Evolutionary conservation across 2,797 vertebrate species (phyloP), one percentile per base, ranked within the genome.

Genomic region (Phoebastria nigripes): DNA sequence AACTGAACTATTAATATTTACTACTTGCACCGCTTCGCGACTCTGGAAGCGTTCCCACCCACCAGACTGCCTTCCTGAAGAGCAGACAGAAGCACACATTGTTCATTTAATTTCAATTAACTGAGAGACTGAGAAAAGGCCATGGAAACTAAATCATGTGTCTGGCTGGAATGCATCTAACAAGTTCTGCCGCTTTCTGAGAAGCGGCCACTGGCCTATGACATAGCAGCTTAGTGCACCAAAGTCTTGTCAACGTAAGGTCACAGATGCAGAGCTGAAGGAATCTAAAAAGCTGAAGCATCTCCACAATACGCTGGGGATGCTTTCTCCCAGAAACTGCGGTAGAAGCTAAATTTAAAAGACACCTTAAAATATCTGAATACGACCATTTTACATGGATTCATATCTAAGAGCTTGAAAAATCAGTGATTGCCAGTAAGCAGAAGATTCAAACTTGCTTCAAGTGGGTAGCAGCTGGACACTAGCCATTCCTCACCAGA

Each of bases 61-160:
- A 94, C 78, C 61, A 91, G 88, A 56, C 52, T 41, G 81, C 67
- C 74, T 93, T 89, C 63, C 83, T 89, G 56, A 89, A 74, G 55
- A 87, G 87, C 66, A 84, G 84, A 90, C 93, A 95, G 85, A 89
- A 82, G 76, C 66, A 73, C 28, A 26, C 54, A 47, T 72, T 93
- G 93, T 95, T 89, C 67, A 46, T 90, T 87, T 73, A 18, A 73
- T 41, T 80, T 85, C 83, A 77, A 7, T 89, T 89, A 91, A 84
- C 66, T 8, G n/a, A 55, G 55, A 70, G 46, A 61, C 73, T 33
- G 46, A 84, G 78, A 63, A 89, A 90, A 71, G 71, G 69, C 80
- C 90, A 16, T 13, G 58, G 83, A 51, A 94, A 87, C 82, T 20
- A 66, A 78, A 79, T 66, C 12, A 35, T 11, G 52, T 28, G 51